Evolutionary conservation across 2,113 vertebrate species (phyloP), one percentile per base, ranked within the genome.

Genomic region (Conger conger): DNA sequence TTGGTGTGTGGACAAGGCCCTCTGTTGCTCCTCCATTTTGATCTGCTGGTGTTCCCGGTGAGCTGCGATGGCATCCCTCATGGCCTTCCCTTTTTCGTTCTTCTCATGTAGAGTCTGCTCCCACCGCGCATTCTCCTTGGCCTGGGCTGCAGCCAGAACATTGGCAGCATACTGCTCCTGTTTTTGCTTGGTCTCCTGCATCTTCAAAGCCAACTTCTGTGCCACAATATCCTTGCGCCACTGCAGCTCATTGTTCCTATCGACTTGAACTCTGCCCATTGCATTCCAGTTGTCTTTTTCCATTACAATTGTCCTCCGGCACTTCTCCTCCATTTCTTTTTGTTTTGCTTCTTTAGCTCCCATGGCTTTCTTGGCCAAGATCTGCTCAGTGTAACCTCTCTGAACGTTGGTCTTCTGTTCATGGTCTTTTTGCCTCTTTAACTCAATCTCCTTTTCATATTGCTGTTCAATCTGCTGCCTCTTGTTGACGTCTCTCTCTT

Each of bases 321-420:
- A 90, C 83, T 94, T 92, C 53, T 96, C 91, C 73, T 96, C 94
- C 35, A 96, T 94, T 68, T 91, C 93, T 92, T 88, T 79, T 82
- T 95, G 93, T 87, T 96, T 94, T 40, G 89, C 83, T 63, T 95
- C 89, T 87, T 94, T 36, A 83, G 93, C 93, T 92, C 90, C 95
- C 53, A 96, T 90, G 60, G 90, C 91, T 89, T 94, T 90, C 89
- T 92, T 92, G 82, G 95, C 88, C 80, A 80, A 83, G 80, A 96
- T 0, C n/a, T 94, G 83, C 1, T 90, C 93, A 95, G 87, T 87
- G 89, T 94, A 89, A 4, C 83, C 83, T 76, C 82, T 92, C 86
- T 18, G 93, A 8, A 15, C 78, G 89, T 94, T 91, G 36, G 0
- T 17, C 68, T 94, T 94, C 68, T 91, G 37, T 78, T 93, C 20